Base-by-base conservation (phyloP, 2,888 invertebrate species). In the Clanis bilineata region DNA sequence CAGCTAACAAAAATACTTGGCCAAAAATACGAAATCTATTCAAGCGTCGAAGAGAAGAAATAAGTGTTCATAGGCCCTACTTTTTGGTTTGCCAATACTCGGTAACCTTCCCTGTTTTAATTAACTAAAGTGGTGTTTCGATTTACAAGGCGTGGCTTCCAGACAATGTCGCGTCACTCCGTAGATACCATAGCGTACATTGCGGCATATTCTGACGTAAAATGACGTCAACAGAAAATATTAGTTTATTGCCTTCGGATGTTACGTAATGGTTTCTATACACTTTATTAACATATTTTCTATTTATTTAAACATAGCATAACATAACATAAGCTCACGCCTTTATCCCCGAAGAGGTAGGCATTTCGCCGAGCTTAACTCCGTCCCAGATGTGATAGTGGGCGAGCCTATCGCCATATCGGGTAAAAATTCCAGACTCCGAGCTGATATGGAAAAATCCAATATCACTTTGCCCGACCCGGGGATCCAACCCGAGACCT, bases 51-150 rank as follows among this genome's bases (percentile, higher is more conserved):
- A 32, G 51, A 51, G 28, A 51, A 51, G 51, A 32, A 47, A 47
- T 28, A 25, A 15, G n/a, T 10, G 22, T 44, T 44, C 28, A 51
- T 18, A 32, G 18, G 32, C 51, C 4, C 10, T 18, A 41, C 10
- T 9, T 15, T 51, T 9, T 32, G 18, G 28, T 28, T 51, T 51
- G 3, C 47, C 18, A 51, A 10, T 28, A 51, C 32, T 18, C 32
- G 32, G 28, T 18, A 51, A n/a, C 18, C 15, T 51, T 32, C 32
- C 18, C 10, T 51, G 28, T 51, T 32, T 32, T 18, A 32, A 51
- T 51, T 51, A 51, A 18, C 15, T 51, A 51, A 51, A 51, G 51
- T 51, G 51, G 51, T 10, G 32, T 32, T 51, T 51, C 9, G 51
- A 32, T 51, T 18, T 9, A n/a, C 18, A 51, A 51, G 51, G 51